Evolutionary conservation across 2,113 vertebrate species (phyloP).

Genomic region (Hyaena hyaena): DNA sequence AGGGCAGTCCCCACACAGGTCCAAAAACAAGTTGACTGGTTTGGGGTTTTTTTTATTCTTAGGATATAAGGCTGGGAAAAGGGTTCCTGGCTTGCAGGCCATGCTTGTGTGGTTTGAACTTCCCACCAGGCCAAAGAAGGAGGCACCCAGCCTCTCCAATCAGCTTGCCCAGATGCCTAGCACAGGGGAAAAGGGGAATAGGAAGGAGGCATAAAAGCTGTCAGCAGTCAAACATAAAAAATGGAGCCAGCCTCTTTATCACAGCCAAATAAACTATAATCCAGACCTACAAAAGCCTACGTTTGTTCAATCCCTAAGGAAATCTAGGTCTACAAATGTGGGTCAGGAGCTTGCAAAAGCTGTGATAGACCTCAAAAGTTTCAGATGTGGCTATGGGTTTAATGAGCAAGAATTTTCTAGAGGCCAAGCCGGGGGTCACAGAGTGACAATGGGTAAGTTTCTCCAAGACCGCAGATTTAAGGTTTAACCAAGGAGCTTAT

Average conservation of each 20-base stretch:
- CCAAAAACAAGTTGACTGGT: not conserved
- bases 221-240: not conserved
- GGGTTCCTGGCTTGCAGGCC: not conserved
- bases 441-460: not conserved
- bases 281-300: not conserved
- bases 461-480: not conserved
- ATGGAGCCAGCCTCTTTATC: not conserved
- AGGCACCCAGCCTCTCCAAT: not conserved
- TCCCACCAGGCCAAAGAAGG: not conserved
- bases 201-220: not conserved
- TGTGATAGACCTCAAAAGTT: not conserved
- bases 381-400: not conserved
- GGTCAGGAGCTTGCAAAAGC: not conserved
- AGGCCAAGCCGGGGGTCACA: not conserved
- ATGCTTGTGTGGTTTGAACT: not conserved
- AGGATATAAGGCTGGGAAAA: not conserved
- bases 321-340: not conserved
- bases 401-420: not conserved
- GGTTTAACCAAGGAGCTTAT: not conserved
- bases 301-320: not conserved
- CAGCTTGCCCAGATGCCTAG: not conserved
- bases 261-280: not conserved
- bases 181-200: not conserved
- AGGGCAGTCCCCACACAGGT: not conserved
- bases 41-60: not conserved